These are phyloP conservation scores for Eupithecia centaureata DNA, from an alignment of 2,888 invertebrate species.

Conservation along the genomic window DNA sequence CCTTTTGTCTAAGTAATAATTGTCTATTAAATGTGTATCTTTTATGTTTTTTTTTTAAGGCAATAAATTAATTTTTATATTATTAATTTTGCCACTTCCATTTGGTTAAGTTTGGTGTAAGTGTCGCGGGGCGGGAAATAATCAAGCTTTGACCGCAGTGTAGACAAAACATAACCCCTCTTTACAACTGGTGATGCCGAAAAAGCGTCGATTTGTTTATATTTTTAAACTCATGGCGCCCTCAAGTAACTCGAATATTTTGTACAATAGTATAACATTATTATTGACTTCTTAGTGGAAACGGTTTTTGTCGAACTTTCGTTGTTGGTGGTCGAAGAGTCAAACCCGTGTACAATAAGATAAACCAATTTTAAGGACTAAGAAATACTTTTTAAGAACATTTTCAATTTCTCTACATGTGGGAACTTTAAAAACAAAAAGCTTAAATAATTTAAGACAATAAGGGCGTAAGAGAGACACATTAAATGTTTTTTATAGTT, in stretches of 20 bases:
- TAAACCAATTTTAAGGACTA: too few relatives aligned
- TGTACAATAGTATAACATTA: background rate
- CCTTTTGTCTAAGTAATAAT: too few relatives aligned
- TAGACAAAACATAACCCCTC: slow-evolving; percentile 64
- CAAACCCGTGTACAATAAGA: background rate
- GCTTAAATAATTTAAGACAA: too few relatives aligned
- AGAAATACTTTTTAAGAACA: too few relatives aligned
- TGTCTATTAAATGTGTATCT: too few relatives aligned
- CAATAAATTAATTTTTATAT: too few relatives aligned
- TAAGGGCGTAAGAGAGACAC: too few relatives aligned
- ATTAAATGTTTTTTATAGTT: too few relatives aligned
- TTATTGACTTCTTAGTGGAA: background rate
- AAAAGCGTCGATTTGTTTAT: slow-evolving; percentile 17
- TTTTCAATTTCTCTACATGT: too few relatives aligned
- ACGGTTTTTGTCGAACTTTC: background rate
- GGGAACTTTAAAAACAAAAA: too few relatives aligned
- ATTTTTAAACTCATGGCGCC: slow-evolving; percentile 1
- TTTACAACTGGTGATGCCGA: slow-evolving; percentile 55
- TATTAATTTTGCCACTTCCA: slow-evolving; percentile 22
- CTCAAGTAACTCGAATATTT: background rate
- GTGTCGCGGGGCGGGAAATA: slow-evolving; percentile 59
- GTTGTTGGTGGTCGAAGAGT: too few relatives aligned
- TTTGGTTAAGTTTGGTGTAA: slow-evolving; percentile 27
- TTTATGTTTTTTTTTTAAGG: too few relatives aligned
- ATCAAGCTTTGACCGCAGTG: slow-evolving; percentile 56